Base-by-base conservation (phyloP, 2,113 vertebrate species). In the Eudorcas thomsonii region DNA sequence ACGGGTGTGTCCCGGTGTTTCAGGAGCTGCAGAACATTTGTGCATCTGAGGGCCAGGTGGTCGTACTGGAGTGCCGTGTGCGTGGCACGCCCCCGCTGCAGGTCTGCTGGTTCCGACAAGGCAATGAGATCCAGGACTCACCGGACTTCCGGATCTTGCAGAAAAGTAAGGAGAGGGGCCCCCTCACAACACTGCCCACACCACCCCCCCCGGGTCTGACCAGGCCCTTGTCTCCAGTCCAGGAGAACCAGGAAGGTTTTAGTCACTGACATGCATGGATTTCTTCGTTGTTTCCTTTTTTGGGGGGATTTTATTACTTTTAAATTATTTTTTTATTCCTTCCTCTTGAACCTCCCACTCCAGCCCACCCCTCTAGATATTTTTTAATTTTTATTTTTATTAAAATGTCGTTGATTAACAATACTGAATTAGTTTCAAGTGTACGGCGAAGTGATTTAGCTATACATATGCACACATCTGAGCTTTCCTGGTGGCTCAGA, bases 121-220 rank as follows among this genome's bases (percentile, higher is more conserved):
- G 99, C 3, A 95, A 98, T 50, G 99, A 99, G 98, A 99, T 99
- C 98, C 99, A 99, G 95, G 99, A 99, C 98, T 99, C 99, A 7
- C 99, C 99, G 0, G 99, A 99, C 98, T 99, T 99, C 98, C 99
- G 99, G 59, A 99, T 99, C 97, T 99, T 99, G 26, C 99, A 99
- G 96, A 99, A 99, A 99, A 99, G 99, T 99, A 99, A 99, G 99
- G 74, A 82, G 21, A 52, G 33, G 7, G 7, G 9, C 57, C 81
- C 7, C 0, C 25, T n/a, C 45, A 39, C 19, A 23, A 9, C 2
- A 9, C 9, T 71, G 64, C 64, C 64, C 17, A 71, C 9, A 36
- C 0, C 16, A 48, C 43, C 7, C 6, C 13, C 59, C 43, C 50
- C 10, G 19, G 19, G n/a, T 25, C 78, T 39, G 3, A 19, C 45